Base-by-base conservation (phyloP, 2,113 vertebrate genomes). In the Pelusios castaneus region DNA sequence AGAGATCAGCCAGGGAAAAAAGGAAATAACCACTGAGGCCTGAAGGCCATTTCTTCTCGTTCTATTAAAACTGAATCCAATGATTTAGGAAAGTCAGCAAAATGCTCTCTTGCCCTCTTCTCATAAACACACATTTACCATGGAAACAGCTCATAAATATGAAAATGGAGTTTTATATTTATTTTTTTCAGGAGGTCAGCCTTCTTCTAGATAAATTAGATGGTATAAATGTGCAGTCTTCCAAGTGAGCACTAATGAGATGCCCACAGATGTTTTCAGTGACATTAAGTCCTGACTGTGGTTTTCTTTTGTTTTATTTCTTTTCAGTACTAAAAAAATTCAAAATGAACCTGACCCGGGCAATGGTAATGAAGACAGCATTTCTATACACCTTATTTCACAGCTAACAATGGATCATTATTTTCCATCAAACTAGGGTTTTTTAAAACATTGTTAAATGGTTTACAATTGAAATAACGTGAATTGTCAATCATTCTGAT, bases 191-290 rank as follows among this genome's bases (percentile, higher is more conserved):
- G 43, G 19, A 14, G 38, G 76, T 94, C 79, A 79, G 49, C 91
- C 95, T 94, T 77, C 84, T 29, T 73, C 89, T 96, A 60, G 89
- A 80, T 95, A 91, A 94, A 49, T 91, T 45, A 88, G 60, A 13
- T 97, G 88, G 70, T 86, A 3, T 51, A 17, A 78, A 82, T 91
- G 95, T 91, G 88, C 3, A 12, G n/a, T 70, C 60, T 90, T 86
- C 84, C 67, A 43, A 31, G 77, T 49, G 47, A 80, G 41, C 43
- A 25, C 3, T 29, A 17, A 7, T 88, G 73, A 89, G 58, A 16
- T 73, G 88, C 5, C 82, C 89, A 55, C 6, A 4, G 73, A 92
- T 47, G 14, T 93, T 97, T 96, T 76, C 87, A 88, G 6, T 70
- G 55, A 45, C 89, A 41, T 89, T 56, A 90, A 22, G 27, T 22